Evolutionary conservation across 2,797 vertebrate species (phyloP).

Genomic region (Pelobates cultripes): DNA sequence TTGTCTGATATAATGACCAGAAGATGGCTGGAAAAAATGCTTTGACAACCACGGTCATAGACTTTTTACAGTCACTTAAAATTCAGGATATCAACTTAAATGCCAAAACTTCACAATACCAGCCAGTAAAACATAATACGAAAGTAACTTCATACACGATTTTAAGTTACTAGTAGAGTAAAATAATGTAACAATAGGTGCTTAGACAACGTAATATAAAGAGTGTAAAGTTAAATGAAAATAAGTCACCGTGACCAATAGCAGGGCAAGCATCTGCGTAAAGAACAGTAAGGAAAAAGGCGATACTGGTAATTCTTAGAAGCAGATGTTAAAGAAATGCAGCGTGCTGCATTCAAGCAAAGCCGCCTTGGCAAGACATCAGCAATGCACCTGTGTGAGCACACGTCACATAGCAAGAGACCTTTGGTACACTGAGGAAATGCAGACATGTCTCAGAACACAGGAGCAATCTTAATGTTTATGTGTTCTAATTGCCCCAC

Average conservation of each 20-base stretch:
- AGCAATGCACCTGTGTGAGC: conserved; percentile 14
- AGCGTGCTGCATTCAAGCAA: too few relatives aligned
- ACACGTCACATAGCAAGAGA: not conserved
- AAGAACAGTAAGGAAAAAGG: conserved; percentile 9
- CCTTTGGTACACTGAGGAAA: conserved; percentile 6
- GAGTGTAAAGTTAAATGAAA: conserved; percentile 33
- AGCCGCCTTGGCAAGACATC: conserved; percentile 8
- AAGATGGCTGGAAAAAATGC: too few relatives aligned
- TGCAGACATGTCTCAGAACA: not conserved
- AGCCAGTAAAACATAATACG: not conserved
- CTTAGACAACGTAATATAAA: not conserved
- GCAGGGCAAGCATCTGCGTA: not conserved
- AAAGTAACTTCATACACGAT: conserved; percentile 30
- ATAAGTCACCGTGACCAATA: conserved; percentile 27
- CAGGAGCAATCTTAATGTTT: conserved; percentile 8
- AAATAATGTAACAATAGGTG: conserved; percentile 2
- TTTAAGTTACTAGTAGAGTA: not conserved
- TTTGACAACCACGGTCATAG: too few relatives aligned
- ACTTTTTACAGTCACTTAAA: not conserved
- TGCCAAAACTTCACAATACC: not conserved
- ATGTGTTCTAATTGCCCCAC: not conserved
- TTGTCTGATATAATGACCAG: too few relatives aligned
- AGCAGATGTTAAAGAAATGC: not conserved
- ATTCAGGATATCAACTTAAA: not conserved
- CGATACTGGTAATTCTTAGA: conserved; percentile 13